Conservation (phyloP, 2,797 vertebrate genomes). For the Margarornis squamiger region DNA sequence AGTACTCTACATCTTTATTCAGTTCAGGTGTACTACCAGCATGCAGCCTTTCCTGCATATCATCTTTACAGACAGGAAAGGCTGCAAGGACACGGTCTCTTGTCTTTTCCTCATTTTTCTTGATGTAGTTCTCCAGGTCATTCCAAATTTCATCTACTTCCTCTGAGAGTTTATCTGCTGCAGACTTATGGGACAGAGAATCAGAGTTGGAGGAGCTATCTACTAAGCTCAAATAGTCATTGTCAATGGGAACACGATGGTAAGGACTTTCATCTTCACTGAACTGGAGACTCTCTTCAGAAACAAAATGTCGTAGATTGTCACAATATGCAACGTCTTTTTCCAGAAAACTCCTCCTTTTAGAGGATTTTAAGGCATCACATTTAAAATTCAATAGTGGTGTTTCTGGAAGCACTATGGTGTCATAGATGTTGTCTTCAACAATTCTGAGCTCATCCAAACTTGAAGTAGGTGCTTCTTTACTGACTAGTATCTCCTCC, state of each 20-base stretch:
- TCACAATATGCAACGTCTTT: conserved; percentile 79
- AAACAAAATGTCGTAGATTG: conserved; percentile 78
- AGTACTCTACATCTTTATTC: conserved; percentile 52
- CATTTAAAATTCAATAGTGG: conserved; percentile 58
- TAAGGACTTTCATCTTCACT: conserved; percentile 79
- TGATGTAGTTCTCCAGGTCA: conserved; percentile 97
- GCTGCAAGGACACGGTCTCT: conserved; percentile 90
- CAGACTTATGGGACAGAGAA: conserved; percentile 76
- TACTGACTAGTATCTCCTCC: conserved; percentile 59
- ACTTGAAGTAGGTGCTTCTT: conserved; percentile 70
- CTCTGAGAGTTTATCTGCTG: conserved; percentile 88
- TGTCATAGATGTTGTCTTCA: conserved; percentile 94
- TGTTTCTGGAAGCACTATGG: conserved; percentile 85
- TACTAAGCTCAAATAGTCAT: conserved; percentile 75
- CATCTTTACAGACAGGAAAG: conserved; percentile 88
- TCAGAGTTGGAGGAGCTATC: conserved; percentile 81
- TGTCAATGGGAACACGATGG: conserved; percentile 70
- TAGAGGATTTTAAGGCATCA: conserved; percentile 59
- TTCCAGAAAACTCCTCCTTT: conserved; percentile 77
- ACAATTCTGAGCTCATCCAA: conserved; percentile 81
- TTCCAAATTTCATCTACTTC: conserved; percentile 97
- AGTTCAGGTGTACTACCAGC: conserved; percentile 50
- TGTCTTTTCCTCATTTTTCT: conserved; percentile 92
- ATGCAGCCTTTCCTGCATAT: conserved; percentile 73
- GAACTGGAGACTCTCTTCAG: conserved; percentile 88